These are phyloP conservation scores for Alcis repandata DNA, from an alignment of 2,888 invertebrate species.

Conservation along the genomic window DNA sequence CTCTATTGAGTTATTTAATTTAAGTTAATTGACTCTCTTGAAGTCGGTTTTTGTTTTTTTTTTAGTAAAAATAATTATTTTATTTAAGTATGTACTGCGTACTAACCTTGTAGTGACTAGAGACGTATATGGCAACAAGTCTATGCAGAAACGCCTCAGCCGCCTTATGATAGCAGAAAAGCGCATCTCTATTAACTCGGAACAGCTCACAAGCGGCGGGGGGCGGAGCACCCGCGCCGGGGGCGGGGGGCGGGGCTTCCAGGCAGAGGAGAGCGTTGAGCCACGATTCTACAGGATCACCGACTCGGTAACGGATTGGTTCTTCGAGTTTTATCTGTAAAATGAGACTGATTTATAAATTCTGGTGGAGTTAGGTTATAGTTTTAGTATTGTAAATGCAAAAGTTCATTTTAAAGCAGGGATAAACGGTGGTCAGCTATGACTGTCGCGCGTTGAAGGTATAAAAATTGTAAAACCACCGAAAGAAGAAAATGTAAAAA, in stretches of 20 bases:
- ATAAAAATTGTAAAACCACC: no score
- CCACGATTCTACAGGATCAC: conserved; percentile 97
- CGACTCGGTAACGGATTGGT: conserved; percentile 96
- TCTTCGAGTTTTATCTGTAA: conserved; percentile 94
- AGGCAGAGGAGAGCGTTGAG: conserved; percentile 96
- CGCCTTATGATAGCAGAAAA: conserved; percentile 98
- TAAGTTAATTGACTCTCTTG: no score
- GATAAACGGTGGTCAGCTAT: no score
- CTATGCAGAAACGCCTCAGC: conserved; percentile 97
- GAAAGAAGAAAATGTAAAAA: no score
- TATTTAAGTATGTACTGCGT: no score
- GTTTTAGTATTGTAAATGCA: no score
- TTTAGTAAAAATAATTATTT: no score
- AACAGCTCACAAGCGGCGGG: conserved; percentile 96
- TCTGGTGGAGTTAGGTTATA: background rate
- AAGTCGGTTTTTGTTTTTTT: no score
- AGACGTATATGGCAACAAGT: conserved; percentile 96
- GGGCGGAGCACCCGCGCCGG: conserved; percentile 94
- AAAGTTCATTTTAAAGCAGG: no score
- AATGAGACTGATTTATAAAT: conserved; percentile 4
- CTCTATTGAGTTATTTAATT: no score
- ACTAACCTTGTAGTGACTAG: no score
- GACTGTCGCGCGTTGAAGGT: no score
- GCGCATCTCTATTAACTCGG: conserved; percentile 94
- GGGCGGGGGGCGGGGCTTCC: conserved; percentile 91